Conservation (phyloP, 2,113 vertebrate species). For the Symphodus melops region DNA sequence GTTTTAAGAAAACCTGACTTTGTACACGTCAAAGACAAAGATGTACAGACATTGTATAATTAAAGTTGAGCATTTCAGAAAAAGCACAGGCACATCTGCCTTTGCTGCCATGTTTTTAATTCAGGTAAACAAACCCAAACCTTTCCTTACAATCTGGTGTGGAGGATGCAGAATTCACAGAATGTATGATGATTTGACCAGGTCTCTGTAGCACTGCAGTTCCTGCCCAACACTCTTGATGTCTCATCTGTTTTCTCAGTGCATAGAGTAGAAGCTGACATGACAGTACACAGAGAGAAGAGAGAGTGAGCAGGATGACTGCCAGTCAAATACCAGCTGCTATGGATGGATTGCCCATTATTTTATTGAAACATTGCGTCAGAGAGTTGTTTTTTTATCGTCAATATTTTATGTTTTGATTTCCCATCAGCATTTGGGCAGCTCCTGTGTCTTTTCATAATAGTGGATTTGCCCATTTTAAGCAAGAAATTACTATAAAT, state of each 20-base stretch:
- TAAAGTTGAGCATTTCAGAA: no score
- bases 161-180: neutral
- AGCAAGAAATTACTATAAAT: no score
- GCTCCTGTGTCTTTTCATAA: no score
- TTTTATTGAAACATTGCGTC: neutral
- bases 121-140: neutral
- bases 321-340: slow-evolving; percentile 52
- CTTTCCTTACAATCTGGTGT: slow-evolving; percentile 20
- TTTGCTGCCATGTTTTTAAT: neutral
- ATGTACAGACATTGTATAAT: neutral
- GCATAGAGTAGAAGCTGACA: slow-evolving; percentile 30
- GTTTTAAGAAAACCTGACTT: no score
- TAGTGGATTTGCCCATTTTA: no score
- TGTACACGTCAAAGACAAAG: no score
- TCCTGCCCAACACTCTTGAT: slow-evolving; percentile 11
- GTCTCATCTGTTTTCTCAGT: slow-evolving; percentile 40
- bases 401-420: neutral
- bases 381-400: neutral
- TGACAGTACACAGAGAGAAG: slow-evolving; percentile 29
- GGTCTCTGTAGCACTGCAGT: slow-evolving; percentile 21
- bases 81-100: neutral
- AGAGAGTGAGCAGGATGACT: slow-evolving; percentile 36
- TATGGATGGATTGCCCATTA: slow-evolving; percentile 11
- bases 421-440: no score
- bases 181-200: slow-evolving; percentile 25